These are phyloP conservation scores for Mythimna ferrago DNA, from an alignment of 2,888 invertebrate species.

Conservation along the genomic window DNA sequence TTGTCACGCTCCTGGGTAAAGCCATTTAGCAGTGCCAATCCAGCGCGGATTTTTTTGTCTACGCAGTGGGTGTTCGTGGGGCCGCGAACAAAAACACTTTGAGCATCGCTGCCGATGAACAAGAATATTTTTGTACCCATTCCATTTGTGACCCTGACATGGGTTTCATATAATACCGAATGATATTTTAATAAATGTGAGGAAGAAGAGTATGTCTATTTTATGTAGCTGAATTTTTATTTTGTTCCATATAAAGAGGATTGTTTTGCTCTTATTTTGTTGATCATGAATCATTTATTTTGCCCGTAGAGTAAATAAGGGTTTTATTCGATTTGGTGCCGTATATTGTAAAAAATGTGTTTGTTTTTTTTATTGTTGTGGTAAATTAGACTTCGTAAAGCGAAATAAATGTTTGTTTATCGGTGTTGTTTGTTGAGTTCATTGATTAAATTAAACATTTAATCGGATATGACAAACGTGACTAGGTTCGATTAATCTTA, in stretches of 20 bases:
- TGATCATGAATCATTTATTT: conserved; percentile 60
- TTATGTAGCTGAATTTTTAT: conserved; percentile 34
- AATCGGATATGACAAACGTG: neutral
- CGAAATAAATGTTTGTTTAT: conserved; percentile 5
- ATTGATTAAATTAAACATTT: neutral
- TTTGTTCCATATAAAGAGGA: conserved; percentile 33
- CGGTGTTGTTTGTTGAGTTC: conserved; percentile 14
- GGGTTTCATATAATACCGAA: conserved; percentile 54
- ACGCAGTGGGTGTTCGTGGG: neutral
- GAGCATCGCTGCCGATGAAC: conserved; percentile 30
- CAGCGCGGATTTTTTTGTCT: neutral
- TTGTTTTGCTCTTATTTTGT: conserved; percentile 44
- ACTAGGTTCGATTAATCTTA: neutral
- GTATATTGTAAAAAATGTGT: conserved; percentile 35
- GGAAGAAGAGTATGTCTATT: conserved; percentile 21
- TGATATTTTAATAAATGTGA: conserved; percentile 59
- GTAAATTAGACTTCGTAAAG: conserved; percentile 22
- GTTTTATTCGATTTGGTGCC: conserved; percentile 38
- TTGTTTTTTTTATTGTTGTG: conserved; percentile 29
- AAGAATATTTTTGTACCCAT: conserved; percentile 36
- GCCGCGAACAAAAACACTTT: conserved; percentile 23
- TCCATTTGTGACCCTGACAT: conserved; percentile 48
- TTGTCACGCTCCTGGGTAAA: neutral
- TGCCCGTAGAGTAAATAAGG: conserved; percentile 30
- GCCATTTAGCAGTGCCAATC: neutral